These are phyloP conservation scores for Hyalella azteca DNA, from an alignment of 2,888 invertebrate genomes.

Conservation along the genomic window DNA sequence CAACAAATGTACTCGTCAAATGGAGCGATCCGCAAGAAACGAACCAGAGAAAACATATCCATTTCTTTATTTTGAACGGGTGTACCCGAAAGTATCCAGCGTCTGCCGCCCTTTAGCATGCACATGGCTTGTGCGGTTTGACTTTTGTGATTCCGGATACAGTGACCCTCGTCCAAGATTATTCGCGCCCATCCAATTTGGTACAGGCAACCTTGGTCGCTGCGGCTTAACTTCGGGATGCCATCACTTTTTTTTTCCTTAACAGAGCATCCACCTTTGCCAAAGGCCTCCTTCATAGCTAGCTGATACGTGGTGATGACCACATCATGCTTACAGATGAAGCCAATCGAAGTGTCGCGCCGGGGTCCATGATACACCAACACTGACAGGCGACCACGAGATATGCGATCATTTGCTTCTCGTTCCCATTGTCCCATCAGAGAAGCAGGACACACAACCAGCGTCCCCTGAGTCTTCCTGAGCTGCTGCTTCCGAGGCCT, in stretches of 20 bases:
- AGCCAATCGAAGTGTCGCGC: constrained; percentile 66
- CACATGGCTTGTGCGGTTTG: constrained; percentile 76
- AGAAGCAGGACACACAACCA: constrained; percentile 93
- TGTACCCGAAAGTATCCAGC: constrained; percentile 92
- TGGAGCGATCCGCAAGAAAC: constrained; percentile 84
- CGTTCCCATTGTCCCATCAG: constrained; percentile 87
- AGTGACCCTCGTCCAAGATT: constrained; percentile 92
- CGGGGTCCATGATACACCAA: constrained; percentile 82
- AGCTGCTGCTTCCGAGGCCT: constrained; percentile 28
- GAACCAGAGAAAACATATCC: constrained; percentile 67
- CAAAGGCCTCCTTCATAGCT: constrained; percentile 64
- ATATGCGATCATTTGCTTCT: constrained; percentile 74
- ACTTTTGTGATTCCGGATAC: constrained; percentile 85
- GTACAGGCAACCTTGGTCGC: constrained; percentile 67
- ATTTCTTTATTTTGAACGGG: constrained; percentile 93
- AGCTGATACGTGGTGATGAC: constrained; percentile 90
- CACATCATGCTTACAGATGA: constrained; percentile 75
- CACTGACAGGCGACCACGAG: constrained; percentile 69
- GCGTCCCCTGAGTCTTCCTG: constrained; percentile 69
- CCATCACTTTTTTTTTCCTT: constrained; percentile 41
- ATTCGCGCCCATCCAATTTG: constrained; percentile 82
- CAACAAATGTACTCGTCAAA: constrained; percentile 77
- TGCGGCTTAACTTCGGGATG: constrained; percentile 47
- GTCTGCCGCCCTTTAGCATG: constrained; percentile 69
- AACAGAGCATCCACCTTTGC: constrained; percentile 33